Conservation (phyloP, 2,113 vertebrate species). For the Paralichthys olivaceus region DNA sequence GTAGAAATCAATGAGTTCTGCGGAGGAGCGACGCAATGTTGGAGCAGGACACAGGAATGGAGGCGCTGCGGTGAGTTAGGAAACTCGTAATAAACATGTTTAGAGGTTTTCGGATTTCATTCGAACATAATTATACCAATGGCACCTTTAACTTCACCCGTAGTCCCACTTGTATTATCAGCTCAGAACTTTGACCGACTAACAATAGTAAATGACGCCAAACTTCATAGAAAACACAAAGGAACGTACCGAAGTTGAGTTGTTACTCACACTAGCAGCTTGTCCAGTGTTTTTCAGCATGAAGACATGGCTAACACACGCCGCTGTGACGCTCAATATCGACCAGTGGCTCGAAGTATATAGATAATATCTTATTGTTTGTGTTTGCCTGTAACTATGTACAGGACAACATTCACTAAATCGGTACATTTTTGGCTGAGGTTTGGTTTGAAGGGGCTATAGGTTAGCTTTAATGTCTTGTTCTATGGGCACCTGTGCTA, state of each 20-base stretch:
- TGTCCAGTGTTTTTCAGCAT: background rate
- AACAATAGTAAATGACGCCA: background rate
- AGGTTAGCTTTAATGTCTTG: background rate
- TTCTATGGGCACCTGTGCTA: background rate
- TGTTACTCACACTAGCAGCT: background rate
- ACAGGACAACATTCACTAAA: background rate
- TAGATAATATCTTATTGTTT: background rate
- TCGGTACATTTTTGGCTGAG: background rate
- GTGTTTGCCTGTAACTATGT: no score
- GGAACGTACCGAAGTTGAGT: background rate
- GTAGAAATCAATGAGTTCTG: conserved; percentile 64
- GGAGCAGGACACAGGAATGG: conserved; percentile 39
- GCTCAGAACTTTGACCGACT: no score
- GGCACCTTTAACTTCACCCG: background rate
- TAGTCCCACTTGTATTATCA: no score
- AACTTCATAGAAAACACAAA: background rate
- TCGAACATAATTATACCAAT: background rate
- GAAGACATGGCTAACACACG: background rate
- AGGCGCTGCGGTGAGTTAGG: conserved; percentile 58
- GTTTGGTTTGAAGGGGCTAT: background rate
- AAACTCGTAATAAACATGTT: background rate
- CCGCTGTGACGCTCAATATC: background rate
- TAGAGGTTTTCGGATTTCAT: rapidly evolving
- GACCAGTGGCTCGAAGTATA: background rate
- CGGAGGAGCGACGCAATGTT: conserved; percentile 27